Conservation (phyloP, 2,888 invertebrate species). For the Ichneumon xanthorius region DNA sequence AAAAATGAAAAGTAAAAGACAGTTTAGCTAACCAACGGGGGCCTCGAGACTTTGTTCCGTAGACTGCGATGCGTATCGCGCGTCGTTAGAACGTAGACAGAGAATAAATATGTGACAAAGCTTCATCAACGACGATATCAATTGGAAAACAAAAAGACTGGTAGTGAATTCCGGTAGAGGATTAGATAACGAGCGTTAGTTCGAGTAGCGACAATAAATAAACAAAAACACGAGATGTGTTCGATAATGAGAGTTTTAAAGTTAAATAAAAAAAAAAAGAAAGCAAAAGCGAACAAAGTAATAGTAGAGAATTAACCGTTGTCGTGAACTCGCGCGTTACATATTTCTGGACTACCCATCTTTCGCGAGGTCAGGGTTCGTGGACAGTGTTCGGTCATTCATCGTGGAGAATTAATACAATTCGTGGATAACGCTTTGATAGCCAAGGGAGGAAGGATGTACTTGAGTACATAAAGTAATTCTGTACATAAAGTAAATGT, state of each 20-base stretch:
- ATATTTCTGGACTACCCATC: neutral
- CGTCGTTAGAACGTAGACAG: conserved; percentile 43
- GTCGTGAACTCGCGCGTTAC: conserved; percentile 30
- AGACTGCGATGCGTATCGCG: conserved; percentile 51
- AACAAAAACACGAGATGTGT: conserved; percentile 72
- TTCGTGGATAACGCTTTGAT: conserved; percentile 19
- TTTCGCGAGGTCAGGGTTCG: conserved; percentile 25
- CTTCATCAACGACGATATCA: conserved; percentile 59
- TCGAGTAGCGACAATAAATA: conserved; percentile 77
- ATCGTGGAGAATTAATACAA: neutral
- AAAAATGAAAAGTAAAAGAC: conserved; percentile 49
- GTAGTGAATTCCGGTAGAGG: conserved; percentile 78
- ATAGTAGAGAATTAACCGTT: conserved; percentile 53
- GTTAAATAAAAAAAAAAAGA: conserved; percentile 31
- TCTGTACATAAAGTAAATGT: neutral
- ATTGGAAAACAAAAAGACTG: conserved; percentile 78
- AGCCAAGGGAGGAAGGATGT: neutral
- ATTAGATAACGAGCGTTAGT: conserved; percentile 67
- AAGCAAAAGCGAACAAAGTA: conserved; percentile 37
- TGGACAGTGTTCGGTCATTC: neutral
- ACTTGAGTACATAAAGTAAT: conserved; percentile 11
- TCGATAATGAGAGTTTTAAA: conserved; percentile 72
- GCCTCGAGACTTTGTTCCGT: conserved; percentile 78
- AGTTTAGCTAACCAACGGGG: conserved; percentile 78
- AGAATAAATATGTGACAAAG: conserved; percentile 45